Percentiles rank a stretch among this genome's conserved stretches.
Evolutionary conservation across 2,113 vertebrate genomes (phyloP).

Genomic region (Cygnus buccinator): DNA sequence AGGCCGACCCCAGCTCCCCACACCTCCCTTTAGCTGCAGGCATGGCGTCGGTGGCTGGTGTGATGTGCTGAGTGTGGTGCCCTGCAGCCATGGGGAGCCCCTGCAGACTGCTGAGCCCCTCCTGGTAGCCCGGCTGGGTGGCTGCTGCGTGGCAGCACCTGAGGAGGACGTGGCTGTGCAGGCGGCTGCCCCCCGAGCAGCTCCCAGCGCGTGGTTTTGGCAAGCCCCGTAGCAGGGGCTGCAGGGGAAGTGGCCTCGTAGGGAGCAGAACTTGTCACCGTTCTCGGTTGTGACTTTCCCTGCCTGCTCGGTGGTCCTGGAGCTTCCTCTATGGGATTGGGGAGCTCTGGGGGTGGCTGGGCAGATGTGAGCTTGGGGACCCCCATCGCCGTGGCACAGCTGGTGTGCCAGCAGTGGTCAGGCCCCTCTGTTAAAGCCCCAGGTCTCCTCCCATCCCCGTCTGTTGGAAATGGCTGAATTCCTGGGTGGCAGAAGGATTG

Average conservation of each 20-base stretch:
- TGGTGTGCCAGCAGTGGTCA: neutral
- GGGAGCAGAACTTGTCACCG: neutral
- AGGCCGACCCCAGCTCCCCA: too few relatives aligned
- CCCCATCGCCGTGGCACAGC: neutral
- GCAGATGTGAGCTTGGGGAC: too few relatives aligned
- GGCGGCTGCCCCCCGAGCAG: rapidly evolving
- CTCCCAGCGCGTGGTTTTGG: neutral
- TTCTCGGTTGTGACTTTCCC: neutral
- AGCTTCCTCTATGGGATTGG: neutral
- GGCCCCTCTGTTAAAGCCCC: neutral
- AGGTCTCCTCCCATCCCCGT: neutral
- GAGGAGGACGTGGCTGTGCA: neutral
- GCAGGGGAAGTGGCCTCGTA: rapidly evolving
- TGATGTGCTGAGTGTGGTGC: rapidly evolving
- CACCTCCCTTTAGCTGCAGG: too few relatives aligned
- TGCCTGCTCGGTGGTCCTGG: neutral
- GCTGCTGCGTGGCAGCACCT: rapidly evolving
- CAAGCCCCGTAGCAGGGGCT: rapidly evolving
- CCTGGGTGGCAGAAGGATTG: neutral
- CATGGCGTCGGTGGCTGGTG: rapidly evolving
- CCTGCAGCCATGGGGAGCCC: rapidly evolving
- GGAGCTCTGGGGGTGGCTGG: neutral
- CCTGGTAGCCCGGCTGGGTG: neutral
- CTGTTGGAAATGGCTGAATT: neutral
- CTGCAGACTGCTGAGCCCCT: rapidly evolving